phyloP scores from a whole-genome alignment of 2,113 vertebrate genomes.

The Plecotus auritus region DNA sequence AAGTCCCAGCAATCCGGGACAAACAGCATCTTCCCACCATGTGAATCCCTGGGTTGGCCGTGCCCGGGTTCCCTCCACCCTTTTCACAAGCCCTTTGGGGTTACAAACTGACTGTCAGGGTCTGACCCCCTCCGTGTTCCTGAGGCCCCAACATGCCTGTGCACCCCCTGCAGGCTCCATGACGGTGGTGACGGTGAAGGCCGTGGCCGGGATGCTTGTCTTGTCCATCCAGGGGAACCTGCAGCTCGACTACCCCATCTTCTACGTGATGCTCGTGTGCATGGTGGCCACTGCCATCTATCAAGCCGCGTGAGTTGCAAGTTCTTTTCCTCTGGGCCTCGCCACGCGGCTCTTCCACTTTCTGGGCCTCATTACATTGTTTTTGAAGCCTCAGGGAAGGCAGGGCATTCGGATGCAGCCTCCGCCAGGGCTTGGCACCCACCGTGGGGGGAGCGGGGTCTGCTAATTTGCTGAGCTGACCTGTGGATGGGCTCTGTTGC shows the following conservation, averaged over 20 bases:
- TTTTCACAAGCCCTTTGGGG: not conserved
- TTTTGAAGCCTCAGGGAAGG: not conserved
- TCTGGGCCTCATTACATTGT: fast-evolving
- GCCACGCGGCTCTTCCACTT: fast-evolving
- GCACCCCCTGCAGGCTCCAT: constrained; percentile 85
- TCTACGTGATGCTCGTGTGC: constrained; percentile 95
- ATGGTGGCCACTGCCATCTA: constrained; percentile 92
- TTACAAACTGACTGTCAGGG: not conserved
- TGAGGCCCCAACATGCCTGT: fast-evolving
- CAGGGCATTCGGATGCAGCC: not conserved
- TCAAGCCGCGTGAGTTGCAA: constrained; percentile 88
- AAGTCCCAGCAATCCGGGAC: fast-evolving
- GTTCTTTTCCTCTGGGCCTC: not conserved
- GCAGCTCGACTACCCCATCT: constrained; percentile 93
- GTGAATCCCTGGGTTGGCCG: fast-evolving
- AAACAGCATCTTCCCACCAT: fast-evolving
- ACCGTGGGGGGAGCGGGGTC: fast-evolving
- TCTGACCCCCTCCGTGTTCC: fast-evolving
- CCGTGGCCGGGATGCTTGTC: constrained; percentile 92
- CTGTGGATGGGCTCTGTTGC: fast-evolving
- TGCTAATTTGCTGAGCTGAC: not conserved
- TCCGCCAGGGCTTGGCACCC: not conserved
- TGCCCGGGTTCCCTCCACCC: not conserved
- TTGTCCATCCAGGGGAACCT: constrained; percentile 88
- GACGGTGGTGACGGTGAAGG: constrained; percentile 93